Evolutionary conservation across 1,140 invertebrate species (phyloP).

Genomic region (Hetaerina americana): DNA sequence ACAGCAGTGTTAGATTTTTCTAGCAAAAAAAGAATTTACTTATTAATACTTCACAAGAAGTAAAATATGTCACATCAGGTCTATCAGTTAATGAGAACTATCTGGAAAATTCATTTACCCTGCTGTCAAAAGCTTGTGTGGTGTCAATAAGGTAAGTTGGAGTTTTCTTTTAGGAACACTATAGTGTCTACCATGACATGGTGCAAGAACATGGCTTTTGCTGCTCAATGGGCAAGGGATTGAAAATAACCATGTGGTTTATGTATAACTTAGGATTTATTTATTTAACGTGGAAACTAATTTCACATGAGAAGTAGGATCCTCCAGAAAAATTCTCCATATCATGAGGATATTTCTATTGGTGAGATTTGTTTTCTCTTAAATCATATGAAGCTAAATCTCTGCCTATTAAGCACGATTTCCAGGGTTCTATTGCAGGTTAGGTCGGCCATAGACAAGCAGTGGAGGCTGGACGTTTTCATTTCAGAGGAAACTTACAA

Average conservation of each 20-base stretch:
- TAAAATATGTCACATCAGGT: no score
- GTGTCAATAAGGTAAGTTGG: background rate
- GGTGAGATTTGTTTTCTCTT: background rate
- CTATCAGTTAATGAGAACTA: background rate
- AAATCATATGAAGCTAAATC: background rate
- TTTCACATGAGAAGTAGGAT: background rate
- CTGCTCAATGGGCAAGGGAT: background rate
- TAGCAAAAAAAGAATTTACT: background rate
- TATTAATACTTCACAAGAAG: no score
- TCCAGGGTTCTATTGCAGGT: constrained; percentile 9
- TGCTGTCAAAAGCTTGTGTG: background rate
- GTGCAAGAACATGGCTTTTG: background rate
- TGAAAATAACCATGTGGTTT: background rate
- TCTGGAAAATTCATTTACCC: background rate
- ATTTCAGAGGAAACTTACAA: constrained; percentile 1
- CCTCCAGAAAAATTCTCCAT: background rate
- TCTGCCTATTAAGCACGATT: constrained; percentile 4
- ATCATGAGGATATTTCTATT: background rate
- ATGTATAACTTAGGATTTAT: background rate
- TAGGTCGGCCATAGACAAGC: constrained; percentile 5
- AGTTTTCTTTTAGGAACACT: background rate
- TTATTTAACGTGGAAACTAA: background rate
- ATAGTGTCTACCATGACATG: background rate
- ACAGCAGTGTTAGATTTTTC: background rate
- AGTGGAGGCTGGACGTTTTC: constrained; percentile 1